Conservation (phyloP, 2,888 invertebrate species). For the Mayetiola destructor region DNA sequence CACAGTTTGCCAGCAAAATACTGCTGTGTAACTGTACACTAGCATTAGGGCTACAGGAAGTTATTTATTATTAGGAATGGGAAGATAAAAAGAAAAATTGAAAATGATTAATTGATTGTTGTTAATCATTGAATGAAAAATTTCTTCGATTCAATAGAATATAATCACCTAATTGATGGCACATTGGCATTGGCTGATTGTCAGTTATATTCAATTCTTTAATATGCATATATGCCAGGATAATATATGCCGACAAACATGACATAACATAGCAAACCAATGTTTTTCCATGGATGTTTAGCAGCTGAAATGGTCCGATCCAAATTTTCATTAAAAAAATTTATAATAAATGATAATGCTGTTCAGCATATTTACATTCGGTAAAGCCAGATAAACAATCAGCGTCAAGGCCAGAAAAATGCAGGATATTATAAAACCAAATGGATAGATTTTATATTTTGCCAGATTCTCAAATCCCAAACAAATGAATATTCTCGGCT, state of each 20-base stretch:
- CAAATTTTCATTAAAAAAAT: too few species aligned
- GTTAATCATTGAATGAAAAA: too few species aligned
- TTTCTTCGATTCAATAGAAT: too few species aligned
- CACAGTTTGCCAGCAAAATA: conserved; percentile 63
- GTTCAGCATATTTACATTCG: too few species aligned
- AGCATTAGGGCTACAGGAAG: conserved; percentile 46
- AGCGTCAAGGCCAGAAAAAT: conserved; percentile 50
- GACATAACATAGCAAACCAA: conserved; percentile 54
- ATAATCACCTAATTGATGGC: background rate
- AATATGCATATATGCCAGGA: conserved; percentile 45
- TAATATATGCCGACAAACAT: conserved; percentile 48
- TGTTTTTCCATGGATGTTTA: conserved; percentile 59
- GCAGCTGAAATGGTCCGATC: too few species aligned
- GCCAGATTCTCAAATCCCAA: background rate
- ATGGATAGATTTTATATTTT: background rate
- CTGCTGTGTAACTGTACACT: conserved; percentile 52
- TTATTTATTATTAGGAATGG: background rate
- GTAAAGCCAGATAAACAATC: conserved; percentile 47
- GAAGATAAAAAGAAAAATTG: too few species aligned
- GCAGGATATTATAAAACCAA: conserved; percentile 44
- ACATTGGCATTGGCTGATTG: too few species aligned
- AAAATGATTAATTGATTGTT: too few species aligned
- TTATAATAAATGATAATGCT: background rate
- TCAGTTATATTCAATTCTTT: conserved; percentile 26
- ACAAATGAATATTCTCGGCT: background rate